These are phyloP conservation scores for Mimachlamys varia DNA, from an alignment of 2,888 invertebrate species.

Conservation along the genomic window DNA sequence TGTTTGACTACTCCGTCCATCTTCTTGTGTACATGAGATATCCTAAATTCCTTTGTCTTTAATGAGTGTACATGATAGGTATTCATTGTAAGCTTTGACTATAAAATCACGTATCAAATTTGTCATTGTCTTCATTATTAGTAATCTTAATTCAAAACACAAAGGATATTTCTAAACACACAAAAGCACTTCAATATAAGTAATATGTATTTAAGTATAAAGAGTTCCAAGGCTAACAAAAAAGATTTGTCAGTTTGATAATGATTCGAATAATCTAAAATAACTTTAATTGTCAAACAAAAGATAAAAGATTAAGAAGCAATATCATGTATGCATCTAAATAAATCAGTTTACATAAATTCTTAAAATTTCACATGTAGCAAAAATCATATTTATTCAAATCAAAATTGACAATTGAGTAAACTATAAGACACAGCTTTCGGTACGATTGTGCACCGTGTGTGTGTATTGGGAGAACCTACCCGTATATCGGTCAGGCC, in stretches of 20 bases:
- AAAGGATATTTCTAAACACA: not conserved
- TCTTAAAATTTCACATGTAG: not conserved
- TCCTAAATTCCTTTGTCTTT: too few relatives aligned
- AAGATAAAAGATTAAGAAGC: too few relatives aligned
- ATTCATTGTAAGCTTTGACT: not conserved
- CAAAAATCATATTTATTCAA: not conserved
- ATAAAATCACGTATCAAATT: not conserved
- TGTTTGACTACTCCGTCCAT: too few relatives aligned
- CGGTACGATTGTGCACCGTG: not conserved
- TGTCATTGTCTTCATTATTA: not conserved
- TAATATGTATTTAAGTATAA: not conserved
- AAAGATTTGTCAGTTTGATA: not conserved
- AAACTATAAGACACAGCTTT: not conserved
- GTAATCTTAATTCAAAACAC: not conserved
- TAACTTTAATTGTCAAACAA: too few relatives aligned
- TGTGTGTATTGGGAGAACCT: not conserved
- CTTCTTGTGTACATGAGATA: too few relatives aligned
- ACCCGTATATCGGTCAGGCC: not conserved
- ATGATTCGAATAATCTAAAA: too few relatives aligned
- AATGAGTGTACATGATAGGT: not conserved
- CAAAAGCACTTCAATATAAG: not conserved
- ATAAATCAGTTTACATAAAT: not conserved
- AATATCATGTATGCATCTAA: not conserved
- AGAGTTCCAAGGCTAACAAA: not conserved
- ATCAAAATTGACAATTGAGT: not conserved